A percentile compares a stretch with the other conserved stretches of the same genome.
phyloP scores from a whole-genome alignment of 2,113 vertebrate genomes.

The Amblyornis subalaris region DNA sequence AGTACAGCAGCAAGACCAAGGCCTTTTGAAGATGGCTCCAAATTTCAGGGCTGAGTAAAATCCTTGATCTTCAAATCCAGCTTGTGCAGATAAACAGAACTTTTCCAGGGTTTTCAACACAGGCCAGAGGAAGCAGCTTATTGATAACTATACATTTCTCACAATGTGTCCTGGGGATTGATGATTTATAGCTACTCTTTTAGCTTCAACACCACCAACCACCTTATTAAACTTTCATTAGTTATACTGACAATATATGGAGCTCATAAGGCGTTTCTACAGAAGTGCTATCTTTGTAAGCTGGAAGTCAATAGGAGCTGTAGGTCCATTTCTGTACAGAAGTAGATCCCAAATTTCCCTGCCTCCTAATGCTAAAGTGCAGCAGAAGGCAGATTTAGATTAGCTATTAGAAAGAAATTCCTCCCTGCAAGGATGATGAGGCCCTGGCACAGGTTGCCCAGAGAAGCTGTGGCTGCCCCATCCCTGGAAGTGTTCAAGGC shows the following conservation, averaged over 20 bases:
- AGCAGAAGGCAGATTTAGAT: not conserved
- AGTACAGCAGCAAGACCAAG: not conserved
- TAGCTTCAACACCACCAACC: not conserved
- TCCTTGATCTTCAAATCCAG: not conserved
- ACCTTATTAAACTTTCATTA: not conserved
- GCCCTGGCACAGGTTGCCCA: not conserved
- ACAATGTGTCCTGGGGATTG: not conserved
- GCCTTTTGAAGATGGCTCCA: not conserved
- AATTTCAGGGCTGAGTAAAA: not conserved
- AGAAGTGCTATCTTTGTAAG: not conserved
- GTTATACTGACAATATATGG: not conserved
- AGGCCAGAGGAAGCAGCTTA: not conserved
- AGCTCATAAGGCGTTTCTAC: accelerated
- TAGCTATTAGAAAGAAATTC: not conserved
- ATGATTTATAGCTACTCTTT: not conserved
- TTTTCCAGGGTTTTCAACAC: not conserved
- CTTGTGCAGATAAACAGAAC: not conserved
- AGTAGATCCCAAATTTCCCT: not conserved
- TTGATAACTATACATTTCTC: not conserved
- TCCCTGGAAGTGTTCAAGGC: not conserved
- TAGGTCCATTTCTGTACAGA: not conserved
- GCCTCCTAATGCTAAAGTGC: too few relatives aligned
- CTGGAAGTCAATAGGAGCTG: not conserved
- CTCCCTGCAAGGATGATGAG: not conserved
- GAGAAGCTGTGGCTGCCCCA: not conserved